Evolutionary conservation across 1,140 invertebrate species (phyloP), one percentile per base, ranked within the genome.

Genomic region (Chionoecetes opilio): DNA sequence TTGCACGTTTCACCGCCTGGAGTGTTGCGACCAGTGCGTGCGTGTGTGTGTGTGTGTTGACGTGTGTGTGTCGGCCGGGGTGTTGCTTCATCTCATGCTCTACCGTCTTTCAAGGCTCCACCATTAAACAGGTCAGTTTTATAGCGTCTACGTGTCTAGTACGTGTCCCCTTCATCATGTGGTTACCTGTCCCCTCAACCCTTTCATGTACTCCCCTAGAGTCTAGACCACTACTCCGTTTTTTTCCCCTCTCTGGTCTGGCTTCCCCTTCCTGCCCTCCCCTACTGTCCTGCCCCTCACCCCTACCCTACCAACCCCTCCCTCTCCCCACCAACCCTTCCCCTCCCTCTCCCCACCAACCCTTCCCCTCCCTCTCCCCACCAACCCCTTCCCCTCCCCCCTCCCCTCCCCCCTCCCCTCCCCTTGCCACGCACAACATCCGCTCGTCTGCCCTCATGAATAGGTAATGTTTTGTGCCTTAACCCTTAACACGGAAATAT

Each of bases 381-480:
- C 21, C n/a, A n/a, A 5, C 26, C 3, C 63, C 21, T 9, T 2
- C n/a, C 21, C 63, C 6, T 26, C 21, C 63, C 63, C 63, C 21
- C 6, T 8, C 11, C 26, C 63, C 26, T 26, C 63, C 63, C 63
- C 9, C 8, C n/a, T n/a, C 63, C 26, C 63, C 63, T 8, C 63
- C n/a, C 63, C 63, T 75, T 8, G 63, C 63, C 63, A 75, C 41
- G 41, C 41, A 8, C 41, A 46, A 46, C 63, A 75, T 75, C 63
- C 63, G 63, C 63, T 75, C 63, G 63, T 75, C 63, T 75, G 63
- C n/a, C 63, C 63, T 75, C 21, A 75, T 75, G 63, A 75, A 75
- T 75, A 75, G 63, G 63, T 75, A 26, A 75, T 26, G 63, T 75
- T 75, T 75, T 75, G 26, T 75, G 63, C 63, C 21, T 75, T n/a